phyloP scores from a whole-genome alignment of 2,113 vertebrate genomes.

The Vanacampus margaritifer region DNA sequence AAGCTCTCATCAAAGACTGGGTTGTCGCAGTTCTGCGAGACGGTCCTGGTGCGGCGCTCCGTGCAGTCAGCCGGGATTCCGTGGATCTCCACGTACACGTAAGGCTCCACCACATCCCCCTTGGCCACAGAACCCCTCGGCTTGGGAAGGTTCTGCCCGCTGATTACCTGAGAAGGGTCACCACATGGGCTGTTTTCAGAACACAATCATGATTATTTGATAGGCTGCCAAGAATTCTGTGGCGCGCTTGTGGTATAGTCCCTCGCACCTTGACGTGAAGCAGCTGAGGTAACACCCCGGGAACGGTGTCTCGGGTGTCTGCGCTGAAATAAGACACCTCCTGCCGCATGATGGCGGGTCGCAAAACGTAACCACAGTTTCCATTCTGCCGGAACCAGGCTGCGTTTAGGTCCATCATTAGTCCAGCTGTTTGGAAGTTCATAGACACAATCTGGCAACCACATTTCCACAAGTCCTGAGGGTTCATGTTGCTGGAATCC shows the following conservation, averaged over 20 bases:
- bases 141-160: constrained; percentile 90
- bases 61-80: constrained; percentile 92
- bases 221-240: not conserved
- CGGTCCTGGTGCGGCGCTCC: constrained; percentile 90
- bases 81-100: constrained; percentile 91
- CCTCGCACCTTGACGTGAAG: constrained; percentile 76
- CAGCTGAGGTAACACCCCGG: constrained; percentile 89
- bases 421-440: constrained; percentile 91
- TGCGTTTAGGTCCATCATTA: constrained; percentile 94
- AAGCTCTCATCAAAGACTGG: constrained; percentile 96
- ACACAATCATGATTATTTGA: not conserved
- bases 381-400: constrained; percentile 94
- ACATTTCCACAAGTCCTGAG: constrained; percentile 94
- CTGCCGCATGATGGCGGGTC: constrained; percentile 92
- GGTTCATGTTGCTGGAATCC: constrained; percentile 95
- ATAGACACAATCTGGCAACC: constrained; percentile 93
- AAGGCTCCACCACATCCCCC: constrained; percentile 92
- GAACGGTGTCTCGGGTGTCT: constrained; percentile 87
- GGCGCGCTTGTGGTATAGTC: no score
- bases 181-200: not conserved
- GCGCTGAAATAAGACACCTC: constrained; percentile 93
- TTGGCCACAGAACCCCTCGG: constrained; percentile 90
- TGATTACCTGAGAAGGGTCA: constrained; percentile 80
- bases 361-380: constrained; percentile 87
- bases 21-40: constrained; percentile 88